Base-by-base conservation (phyloP, 2,888 invertebrate genomes). In the Digitonthophagus gazella region DNA sequence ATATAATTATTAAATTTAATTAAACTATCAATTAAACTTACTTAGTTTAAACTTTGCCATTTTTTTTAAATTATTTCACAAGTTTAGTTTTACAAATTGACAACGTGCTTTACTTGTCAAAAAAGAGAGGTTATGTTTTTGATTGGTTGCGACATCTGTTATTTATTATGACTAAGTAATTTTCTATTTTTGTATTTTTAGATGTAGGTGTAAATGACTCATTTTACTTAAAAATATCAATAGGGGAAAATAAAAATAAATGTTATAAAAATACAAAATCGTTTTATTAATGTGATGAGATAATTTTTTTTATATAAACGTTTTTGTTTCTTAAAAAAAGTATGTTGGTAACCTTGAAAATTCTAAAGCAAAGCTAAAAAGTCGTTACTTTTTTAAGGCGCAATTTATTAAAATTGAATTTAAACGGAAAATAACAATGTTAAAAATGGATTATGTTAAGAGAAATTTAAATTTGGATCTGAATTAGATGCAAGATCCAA, bases 1-100 rank as follows among this genome's bases (percentile, higher is more conserved):
- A 16, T 15, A 19, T 15, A 74, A 16, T 58, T 15, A 65, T 68
- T 58, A 57, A 54, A 66, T 55, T 54, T 67, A 8, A 28, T 67
- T n/a, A 3, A 20, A 16, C 14, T 61, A 19, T 3, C 5, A n/a
- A 19, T 61, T 8, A 19, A 18, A 19, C 61, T 61, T 61, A 61
- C 61, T 61, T 61, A 61, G 18, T 16, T 61, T 54, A 15, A 65
- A 54, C 54, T 65, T 65, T 15, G 54, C 65, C 65, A 65, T 65
- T 54, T 44, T 65, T 22, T 14, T 44, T 15, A 63, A 16, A n/a
- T 16, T 63, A 20, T 63, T 20, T 19, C 64, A 14, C 18, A 65
- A 15, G 3, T 22, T 44, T 18, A 14, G 3, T 16, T 4, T 22
- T 15, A 28, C 6, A 55, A 14, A 55, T 15, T 5, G 6, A 22